phyloP scores from a whole-genome alignment of 2,113 vertebrate species.

The cat (Felis catus) region DNA sequence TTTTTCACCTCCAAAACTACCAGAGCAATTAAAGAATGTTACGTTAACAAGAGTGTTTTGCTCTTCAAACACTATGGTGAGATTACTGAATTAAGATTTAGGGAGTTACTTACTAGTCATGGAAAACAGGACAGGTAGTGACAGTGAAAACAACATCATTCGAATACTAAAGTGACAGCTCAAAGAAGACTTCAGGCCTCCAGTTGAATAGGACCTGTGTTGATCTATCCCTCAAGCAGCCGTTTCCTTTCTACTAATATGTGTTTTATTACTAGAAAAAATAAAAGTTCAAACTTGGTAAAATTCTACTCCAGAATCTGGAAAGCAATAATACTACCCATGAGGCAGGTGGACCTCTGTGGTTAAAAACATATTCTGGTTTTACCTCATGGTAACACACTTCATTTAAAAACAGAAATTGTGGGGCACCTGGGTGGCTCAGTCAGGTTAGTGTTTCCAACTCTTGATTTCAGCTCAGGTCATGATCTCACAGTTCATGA shows the following conservation, averaged over 20 bases:
- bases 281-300: background rate
- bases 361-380: background rate
- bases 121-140: background rate
- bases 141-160: background rate
- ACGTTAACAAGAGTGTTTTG: background rate
- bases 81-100: background rate
- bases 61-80: background rate
- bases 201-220: background rate
- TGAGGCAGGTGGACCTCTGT: background rate
- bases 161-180: background rate
- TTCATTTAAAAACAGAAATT: background rate
- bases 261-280: slow-evolving; percentile 25
- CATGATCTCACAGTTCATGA: too few species aligned
- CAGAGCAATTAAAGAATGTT: background rate
- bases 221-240: background rate
- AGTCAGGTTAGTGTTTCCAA: too few species aligned
- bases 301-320: background rate
- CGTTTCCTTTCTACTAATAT: background rate
- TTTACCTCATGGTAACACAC: background rate
- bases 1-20: background rate
- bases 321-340: background rate
- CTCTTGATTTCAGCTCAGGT: too few species aligned
- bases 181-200: background rate
- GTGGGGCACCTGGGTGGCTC: too few species aligned
- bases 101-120: background rate